Evolutionary conservation across 2,113 vertebrate genomes (phyloP), one percentile per base, ranked within the genome.

Genomic region (Physeter macrocephalus): DNA sequence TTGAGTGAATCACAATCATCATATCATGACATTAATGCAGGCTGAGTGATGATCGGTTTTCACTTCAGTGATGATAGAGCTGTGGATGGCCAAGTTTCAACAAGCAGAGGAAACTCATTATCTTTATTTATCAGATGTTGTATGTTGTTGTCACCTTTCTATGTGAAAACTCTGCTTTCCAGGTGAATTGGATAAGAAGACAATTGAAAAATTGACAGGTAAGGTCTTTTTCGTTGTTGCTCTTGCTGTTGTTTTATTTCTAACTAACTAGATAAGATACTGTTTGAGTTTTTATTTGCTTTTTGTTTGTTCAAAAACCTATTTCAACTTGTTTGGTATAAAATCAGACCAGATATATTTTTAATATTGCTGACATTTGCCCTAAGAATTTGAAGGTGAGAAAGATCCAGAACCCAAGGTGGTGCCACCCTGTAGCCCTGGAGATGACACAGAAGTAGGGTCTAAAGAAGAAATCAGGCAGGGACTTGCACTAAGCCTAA

Each of bases 1-100:
- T 14, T 69, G 59, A 64, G 20, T 23, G 86, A 87, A 23, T 94
- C 93, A 93, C n/a, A 96, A 2, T 59, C 39, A 12, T 75, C 41
- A 64, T 57, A 54, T 64, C 77, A 36, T 52, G n/a, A 77, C 69
- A 49, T 69, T 80, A 81, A 81, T 49, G 17, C 23, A 34, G 66
- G 25, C 82, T 64, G 54, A 91, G 49, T 18, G 21, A 78, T 78
- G 66, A 46, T n/a, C 66, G 31, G 41, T 75, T 85, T 89, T 61
- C 67, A 93, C 59, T 27, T 82, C 77, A 62, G 49, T 34, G 39
- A 39, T 88, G 78, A 75, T 27, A 69, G 1, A 94, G 46, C 43
- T 75, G 82, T 27, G 23, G 46, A 75, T 77, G 29, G 8, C 29
- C 64, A 29, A 12, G 0, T 54, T 85, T 78, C 78, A 62, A 81